phyloP scores from a whole-genome alignment of 1,140 invertebrate species.

The Lineus longissimus region DNA sequence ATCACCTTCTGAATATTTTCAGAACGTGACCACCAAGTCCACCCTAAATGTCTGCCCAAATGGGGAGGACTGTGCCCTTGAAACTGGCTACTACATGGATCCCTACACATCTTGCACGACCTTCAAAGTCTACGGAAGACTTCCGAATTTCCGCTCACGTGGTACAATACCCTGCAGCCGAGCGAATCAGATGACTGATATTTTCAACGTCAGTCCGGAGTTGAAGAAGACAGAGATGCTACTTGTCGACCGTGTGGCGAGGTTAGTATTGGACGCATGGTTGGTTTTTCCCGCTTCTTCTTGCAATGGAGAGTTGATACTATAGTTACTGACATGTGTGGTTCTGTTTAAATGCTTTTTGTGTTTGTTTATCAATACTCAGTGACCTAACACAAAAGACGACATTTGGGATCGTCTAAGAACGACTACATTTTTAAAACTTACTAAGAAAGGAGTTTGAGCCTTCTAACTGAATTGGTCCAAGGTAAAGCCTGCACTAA shows the following conservation, averaged over 20 bases:
- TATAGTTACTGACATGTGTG: too few species aligned
- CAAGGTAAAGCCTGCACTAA: too few species aligned
- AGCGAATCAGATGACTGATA: conserved; percentile 11
- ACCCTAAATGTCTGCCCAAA: background rate
- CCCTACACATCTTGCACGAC: conserved; percentile 16
- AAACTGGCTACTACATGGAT: conserved; percentile 21
- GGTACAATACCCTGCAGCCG: conserved; percentile 11
- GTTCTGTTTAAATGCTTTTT: too few species aligned
- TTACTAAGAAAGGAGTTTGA: too few species aligned
- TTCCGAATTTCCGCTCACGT: conserved; percentile 8
- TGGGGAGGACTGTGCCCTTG: conserved; percentile 10
- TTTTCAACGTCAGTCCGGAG: conserved; percentile 13
- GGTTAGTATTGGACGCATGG: conserved; percentile 6
- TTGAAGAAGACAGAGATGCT: conserved; percentile 12
- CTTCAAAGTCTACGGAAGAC: conserved; percentile 8
- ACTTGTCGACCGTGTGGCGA: conserved; percentile 10
- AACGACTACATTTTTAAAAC: too few species aligned
- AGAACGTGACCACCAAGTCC: background rate
- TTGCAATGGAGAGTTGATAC: too few species aligned
- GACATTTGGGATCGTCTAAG: too few species aligned
- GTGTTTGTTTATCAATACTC: too few species aligned
- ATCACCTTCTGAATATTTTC: background rate
- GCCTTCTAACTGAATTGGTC: too few species aligned
- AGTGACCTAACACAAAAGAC: too few species aligned
- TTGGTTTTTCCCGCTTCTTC: too few species aligned